Base-by-base conservation (phyloP, 2,888 invertebrate genomes). In the Tinea semifulvella region DNA sequence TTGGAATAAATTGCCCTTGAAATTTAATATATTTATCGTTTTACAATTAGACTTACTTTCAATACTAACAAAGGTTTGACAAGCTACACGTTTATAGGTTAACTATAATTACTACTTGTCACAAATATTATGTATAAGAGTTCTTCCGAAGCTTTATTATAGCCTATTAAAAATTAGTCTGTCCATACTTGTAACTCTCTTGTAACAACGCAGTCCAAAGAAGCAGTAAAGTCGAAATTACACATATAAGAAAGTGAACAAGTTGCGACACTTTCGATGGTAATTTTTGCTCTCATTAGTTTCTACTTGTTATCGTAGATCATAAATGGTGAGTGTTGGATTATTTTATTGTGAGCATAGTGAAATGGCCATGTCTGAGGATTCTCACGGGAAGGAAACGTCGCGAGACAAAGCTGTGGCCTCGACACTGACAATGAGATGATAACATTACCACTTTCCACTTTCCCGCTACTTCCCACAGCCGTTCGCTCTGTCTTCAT, bases 391-490 rank as follows among this genome's bases (percentile, higher is more conserved):
- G 64, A 67, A 65, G 63, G 59, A 56, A 56, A 49, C 43, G 48
- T 49, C 10, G 48, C 50, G 47, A 60, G 56, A 67, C 71, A 69
- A 72, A 67, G 63, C 55, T 45, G 51, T 62, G 64, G 63, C 68
- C 70, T 65, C 63, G 68, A 60, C 71, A 71, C 61, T 76, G 73
- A 74, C 76, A 76, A 76, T 77, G 58, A 52, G 56, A 62, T 58
- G 58, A 57, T 62, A 63, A 60, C 56, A 47, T 42, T 25, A 11
- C 22, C 63, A 69, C 77, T 79, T 79, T 77, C 77, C 65, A 79
- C 75, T 76, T 77, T 77, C 75, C 66, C 67, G 62, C 57, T 56
- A 50, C 56, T 73, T 75, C 72, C 60, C 72, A 73, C 68, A 31
- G 31, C 14, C 40, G 40, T 22, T 22, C n/a, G 36, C 16, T 6